Evolutionary conservation across 2,888 invertebrate species (phyloP).

Genomic region (Trypoxylon attenuatum): DNA sequence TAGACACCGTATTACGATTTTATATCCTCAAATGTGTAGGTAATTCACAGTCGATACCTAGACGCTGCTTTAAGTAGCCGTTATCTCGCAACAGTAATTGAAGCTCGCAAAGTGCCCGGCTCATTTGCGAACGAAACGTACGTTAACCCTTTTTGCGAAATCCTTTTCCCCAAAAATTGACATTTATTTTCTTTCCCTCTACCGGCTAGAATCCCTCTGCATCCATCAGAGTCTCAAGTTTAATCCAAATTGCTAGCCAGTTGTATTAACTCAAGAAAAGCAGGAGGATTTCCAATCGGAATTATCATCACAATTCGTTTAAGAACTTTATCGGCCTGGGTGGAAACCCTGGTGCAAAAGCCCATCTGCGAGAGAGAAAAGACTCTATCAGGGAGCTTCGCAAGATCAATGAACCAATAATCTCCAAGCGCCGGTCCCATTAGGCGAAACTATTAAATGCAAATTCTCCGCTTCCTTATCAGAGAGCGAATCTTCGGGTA

Average conservation of each 20-base stretch:
- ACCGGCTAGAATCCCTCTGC: too few relatives aligned
- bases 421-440: not conserved
- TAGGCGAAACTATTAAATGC: not conserved
- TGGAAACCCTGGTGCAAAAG: not conserved
- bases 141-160: too few relatives aligned
- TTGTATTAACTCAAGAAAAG: too few relatives aligned
- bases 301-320: too few relatives aligned
- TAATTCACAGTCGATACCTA: conserved; percentile 3
- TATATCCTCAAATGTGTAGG: conserved; percentile 2
- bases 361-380: not conserved
- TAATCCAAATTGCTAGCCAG: too few relatives aligned
- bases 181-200: too few relatives aligned
- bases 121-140: too few relatives aligned
- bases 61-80: conserved; percentile 7
- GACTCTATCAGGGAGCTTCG: not conserved
- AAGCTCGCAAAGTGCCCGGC: conserved; percentile 1
- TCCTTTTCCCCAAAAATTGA: too few relatives aligned
- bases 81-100: not conserved
- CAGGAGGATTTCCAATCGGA: too few relatives aligned
- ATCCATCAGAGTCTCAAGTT: too few relatives aligned
- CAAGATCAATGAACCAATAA: not conserved
- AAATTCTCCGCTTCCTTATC: not conserved
- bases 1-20: conserved; percentile 7
- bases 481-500: not conserved
- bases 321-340: not conserved